Evolutionary conservation across 2,113 vertebrate species (phyloP).

Genomic region (Campylomormyrus numenius): DNA sequence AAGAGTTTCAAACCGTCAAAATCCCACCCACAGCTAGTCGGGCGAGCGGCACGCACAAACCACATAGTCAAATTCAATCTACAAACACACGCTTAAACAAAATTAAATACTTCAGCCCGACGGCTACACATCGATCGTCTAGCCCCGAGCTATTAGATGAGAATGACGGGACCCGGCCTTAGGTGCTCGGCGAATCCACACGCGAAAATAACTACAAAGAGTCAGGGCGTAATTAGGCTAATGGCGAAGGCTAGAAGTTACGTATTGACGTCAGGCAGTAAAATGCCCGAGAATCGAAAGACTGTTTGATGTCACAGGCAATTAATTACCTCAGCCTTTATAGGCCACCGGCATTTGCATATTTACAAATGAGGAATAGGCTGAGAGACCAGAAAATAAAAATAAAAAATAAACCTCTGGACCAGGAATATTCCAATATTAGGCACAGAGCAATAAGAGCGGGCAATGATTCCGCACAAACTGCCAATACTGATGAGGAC

Average conservation of each 20-base stretch:
- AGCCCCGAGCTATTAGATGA: not conserved
- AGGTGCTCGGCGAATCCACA: not conserved
- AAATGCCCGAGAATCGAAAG: not conserved
- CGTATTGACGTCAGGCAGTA: not conserved
- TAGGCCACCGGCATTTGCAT: not conserved
- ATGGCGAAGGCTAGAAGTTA: not conserved
- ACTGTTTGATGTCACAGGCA: not conserved
- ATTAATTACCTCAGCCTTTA: not conserved
- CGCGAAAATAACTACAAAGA: not conserved
- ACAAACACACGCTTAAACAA: not conserved
- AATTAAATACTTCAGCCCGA: not conserved
- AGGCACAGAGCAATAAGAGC: not conserved
- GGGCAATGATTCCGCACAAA: not conserved
- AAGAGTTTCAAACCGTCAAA: not conserved
- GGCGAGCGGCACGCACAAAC: not conserved
- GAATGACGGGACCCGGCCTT: not conserved
- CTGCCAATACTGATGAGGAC: not conserved
- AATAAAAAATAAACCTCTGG: not conserved
- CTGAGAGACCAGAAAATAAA: not conserved
- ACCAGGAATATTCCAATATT: not conserved
- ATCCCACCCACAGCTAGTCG: not conserved
- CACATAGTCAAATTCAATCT: not conserved
- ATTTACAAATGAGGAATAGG: not conserved
- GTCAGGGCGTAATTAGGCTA: not conserved
- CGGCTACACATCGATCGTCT: not conserved